phyloP scores from a whole-genome alignment of 2,113 vertebrate species.

The Merops nubicus region DNA sequence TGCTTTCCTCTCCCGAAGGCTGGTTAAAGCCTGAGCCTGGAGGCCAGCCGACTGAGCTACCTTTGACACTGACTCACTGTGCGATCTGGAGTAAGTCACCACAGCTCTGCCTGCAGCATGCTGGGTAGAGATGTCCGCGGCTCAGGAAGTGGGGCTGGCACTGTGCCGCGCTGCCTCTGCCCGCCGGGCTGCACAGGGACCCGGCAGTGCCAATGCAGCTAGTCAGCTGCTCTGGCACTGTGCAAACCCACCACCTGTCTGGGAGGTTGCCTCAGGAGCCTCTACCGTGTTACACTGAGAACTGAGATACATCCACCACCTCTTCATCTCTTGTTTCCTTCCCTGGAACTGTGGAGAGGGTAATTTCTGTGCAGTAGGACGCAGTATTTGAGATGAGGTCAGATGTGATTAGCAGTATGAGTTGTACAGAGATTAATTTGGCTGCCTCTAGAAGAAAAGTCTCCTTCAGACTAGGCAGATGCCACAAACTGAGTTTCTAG shows the following conservation, averaged over 20 bases:
- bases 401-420: neutral
- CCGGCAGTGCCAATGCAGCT: rapidly evolving
- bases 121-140: neutral
- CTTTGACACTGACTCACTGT: neutral
- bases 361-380: neutral
- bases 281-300: rapidly evolving
- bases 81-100: neutral
- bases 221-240: neutral
- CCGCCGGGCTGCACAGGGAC: neutral
- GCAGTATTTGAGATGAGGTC: neutral
- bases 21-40: neutral
- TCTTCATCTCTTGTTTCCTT: neutral
- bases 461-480: neutral
- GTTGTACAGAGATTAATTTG: neutral
- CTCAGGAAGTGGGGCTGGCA: neutral
- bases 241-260: rapidly evolving
- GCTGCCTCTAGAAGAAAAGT: neutral
- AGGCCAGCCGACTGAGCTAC: neutral
- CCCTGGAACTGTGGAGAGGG: neutral
- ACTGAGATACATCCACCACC: neutral
- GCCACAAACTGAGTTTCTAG: neutral
- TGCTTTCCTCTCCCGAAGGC: constrained; percentile 16
- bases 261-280: neutral
- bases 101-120: neutral
- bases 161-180: rapidly evolving